Evolutionary conservation across 2,113 vertebrate genomes (phyloP).

Genomic region (Etia nguti): DNA sequence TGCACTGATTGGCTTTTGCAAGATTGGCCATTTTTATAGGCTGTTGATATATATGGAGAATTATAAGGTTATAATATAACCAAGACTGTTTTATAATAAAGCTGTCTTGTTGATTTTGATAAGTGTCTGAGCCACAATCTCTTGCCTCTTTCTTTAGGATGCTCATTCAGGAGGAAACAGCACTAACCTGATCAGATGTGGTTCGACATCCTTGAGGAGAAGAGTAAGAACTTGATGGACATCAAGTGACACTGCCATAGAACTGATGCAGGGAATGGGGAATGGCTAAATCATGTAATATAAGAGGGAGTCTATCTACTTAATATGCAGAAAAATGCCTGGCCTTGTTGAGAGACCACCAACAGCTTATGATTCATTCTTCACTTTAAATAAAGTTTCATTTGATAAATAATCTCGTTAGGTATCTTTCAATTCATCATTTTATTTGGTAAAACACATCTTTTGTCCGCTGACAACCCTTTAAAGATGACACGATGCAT

Average conservation of each 20-base stretch:
- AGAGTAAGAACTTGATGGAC: conserved; percentile 36
- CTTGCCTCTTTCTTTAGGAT: conserved; percentile 51
- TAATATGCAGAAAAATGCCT: background rate
- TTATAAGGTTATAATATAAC: background rate
- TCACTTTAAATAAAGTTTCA: conserved; percentile 55
- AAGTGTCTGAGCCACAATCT: background rate
- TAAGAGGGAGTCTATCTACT: background rate
- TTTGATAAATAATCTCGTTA: conserved; percentile 9
- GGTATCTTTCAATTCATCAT: background rate
- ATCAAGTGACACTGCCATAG: conserved; percentile 29
- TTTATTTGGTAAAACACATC: background rate
- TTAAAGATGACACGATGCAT: background rate
- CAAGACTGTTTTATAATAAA: background rate
- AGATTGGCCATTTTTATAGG: background rate
- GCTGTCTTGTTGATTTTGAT: background rate
- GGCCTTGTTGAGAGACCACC: background rate
- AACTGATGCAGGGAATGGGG: background rate
- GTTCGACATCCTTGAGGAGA: background rate
- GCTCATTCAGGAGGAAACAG: conserved; percentile 79
- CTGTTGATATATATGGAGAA: background rate
- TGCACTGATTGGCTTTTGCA: background rate
- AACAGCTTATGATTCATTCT: conserved; percentile 14
- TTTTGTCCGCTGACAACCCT: background rate
- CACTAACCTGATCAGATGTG: conserved; percentile 53
- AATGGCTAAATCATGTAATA: background rate